phyloP scores from a whole-genome alignment of 1,140 invertebrate genomes.

The Ladona fulva region DNA sequence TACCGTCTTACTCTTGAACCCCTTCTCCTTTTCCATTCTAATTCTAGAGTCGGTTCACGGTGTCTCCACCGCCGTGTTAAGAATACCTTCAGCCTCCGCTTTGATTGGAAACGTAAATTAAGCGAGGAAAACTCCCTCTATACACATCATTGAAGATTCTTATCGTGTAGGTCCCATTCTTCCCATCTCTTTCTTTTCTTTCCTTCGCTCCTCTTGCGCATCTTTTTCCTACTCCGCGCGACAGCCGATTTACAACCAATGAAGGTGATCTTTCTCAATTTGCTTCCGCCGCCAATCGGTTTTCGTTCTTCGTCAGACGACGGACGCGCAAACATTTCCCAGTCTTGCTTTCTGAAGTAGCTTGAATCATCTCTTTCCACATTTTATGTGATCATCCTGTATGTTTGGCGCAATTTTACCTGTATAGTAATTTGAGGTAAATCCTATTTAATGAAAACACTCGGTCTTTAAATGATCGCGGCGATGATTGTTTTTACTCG shows the following conservation, averaged over 20 bases:
- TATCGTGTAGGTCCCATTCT: not conserved
- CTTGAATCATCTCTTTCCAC: too few species aligned
- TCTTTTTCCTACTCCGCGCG: not conserved
- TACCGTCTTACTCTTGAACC: not conserved
- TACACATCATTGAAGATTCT: not conserved
- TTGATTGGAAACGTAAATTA: slow-evolving; percentile 10
- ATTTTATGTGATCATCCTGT: too few species aligned
- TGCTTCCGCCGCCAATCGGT: not conserved
- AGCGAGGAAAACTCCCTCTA: not conserved
- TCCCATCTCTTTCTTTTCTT: not conserved
- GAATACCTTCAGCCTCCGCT: not conserved
- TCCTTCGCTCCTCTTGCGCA: not conserved
- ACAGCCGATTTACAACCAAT: not conserved
- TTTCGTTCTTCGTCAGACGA: not conserved
- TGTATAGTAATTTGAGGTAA: too few species aligned
- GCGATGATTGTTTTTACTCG: too few species aligned
- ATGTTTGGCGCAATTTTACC: too few species aligned
- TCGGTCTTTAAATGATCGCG: too few species aligned
- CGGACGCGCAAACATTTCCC: too few species aligned
- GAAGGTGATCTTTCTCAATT: slow-evolving; percentile 1
- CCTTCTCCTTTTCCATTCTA: not conserved
- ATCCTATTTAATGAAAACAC: too few species aligned
- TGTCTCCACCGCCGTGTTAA: not conserved
- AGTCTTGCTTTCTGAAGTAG: too few species aligned
- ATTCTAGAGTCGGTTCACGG: not conserved